Base-by-base conservation (phyloP, 2,797 vertebrate species). In the Parambassis ranga region DNA sequence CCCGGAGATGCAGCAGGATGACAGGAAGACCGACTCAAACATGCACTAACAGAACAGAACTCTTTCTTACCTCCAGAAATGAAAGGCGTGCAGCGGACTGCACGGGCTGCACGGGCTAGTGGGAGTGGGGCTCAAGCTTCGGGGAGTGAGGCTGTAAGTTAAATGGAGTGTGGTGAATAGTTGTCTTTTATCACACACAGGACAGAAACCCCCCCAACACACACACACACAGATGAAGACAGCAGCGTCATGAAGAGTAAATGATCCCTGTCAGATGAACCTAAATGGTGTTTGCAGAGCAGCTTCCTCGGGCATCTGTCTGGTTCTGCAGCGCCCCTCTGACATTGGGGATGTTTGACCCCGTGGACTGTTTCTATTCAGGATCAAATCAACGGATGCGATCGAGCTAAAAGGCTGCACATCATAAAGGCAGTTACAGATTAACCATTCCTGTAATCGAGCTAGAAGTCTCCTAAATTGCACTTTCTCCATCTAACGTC, bases 111-210 rank as follows among this genome's bases (percentile, higher is more conserved):
- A 97, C 75, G 97, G 97, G 74, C 97, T 99, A 94, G 97, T 98
- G 91, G 96, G 96, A 95, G 97, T 98, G 88, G 97, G 96, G 91
- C 97, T 99, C 97, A 98, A 93, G 92, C 97, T 99, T 92, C 97
- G 94, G 81, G 97, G 97, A 88, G 97, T 98, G 86, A 98, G 95
- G 98, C 97, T 99, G 97, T 38, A 99, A 98, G 94, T 98, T 95
- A 96, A 96, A 98, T 81, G 87, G 83, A 88, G 74, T 81, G 88
- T 35, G 82, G 81, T 92, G 84, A 94, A 91, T 81, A 87, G 71
- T 70, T 71, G 75, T 71, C 37, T 65, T 81, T 79, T 57, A 70
- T 75, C 65, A 68, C 70, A 77, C 55, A 78, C 61, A 77, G 52
- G 57, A 82, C 75, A 81, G 26, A 47, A 36, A 38, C 6, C 20